Evolutionary conservation across 2,888 invertebrate genomes (phyloP).

Genomic region (Margaritifera margaritifera): DNA sequence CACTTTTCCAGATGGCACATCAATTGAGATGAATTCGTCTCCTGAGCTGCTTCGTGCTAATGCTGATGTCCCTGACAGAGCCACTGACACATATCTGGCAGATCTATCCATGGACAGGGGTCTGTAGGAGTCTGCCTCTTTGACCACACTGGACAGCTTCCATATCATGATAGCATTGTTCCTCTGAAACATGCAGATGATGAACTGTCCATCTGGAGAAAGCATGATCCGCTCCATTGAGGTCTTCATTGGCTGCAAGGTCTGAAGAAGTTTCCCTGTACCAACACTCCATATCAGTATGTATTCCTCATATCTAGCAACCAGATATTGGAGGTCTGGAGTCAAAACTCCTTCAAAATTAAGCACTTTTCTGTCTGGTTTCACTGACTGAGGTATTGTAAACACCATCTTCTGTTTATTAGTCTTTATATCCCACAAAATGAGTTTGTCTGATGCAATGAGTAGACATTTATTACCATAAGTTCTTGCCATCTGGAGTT

Average conservation of each 20-base stretch:
- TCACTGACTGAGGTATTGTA: constrained; percentile 28
- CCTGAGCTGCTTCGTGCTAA: constrained; percentile 37
- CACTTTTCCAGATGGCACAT: constrained; percentile 29
- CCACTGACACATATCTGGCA: constrained; percentile 35
- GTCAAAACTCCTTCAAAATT: constrained; percentile 34
- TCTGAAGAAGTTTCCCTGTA: constrained; percentile 26
- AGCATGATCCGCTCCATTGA: constrained; percentile 20
- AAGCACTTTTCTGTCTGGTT: constrained; percentile 36
- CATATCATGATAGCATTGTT: constrained; percentile 41
- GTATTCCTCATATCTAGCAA: constrained; percentile 42
- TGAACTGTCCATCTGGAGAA: constrained; percentile 30
- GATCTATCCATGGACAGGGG: constrained; percentile 42
- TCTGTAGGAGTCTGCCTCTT: constrained; percentile 18
- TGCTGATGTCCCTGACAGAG: constrained; percentile 26
- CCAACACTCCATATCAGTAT: constrained; percentile 35
- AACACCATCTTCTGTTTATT: constrained; percentile 29
- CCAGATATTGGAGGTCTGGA: constrained; percentile 29
- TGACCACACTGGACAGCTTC: constrained; percentile 31
- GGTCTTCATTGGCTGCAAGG: constrained; percentile 35
- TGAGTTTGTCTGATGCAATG: constrained; percentile 31
- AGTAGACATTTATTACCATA: constrained; percentile 28
- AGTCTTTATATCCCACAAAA: constrained; percentile 36
- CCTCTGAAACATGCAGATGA: constrained; percentile 31
- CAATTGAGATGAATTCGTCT: constrained; percentile 39
- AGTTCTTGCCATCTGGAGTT: constrained; percentile 21